Conservation (phyloP, 2,113 vertebrate genomes). For the Podarcis raffonei region DNA sequence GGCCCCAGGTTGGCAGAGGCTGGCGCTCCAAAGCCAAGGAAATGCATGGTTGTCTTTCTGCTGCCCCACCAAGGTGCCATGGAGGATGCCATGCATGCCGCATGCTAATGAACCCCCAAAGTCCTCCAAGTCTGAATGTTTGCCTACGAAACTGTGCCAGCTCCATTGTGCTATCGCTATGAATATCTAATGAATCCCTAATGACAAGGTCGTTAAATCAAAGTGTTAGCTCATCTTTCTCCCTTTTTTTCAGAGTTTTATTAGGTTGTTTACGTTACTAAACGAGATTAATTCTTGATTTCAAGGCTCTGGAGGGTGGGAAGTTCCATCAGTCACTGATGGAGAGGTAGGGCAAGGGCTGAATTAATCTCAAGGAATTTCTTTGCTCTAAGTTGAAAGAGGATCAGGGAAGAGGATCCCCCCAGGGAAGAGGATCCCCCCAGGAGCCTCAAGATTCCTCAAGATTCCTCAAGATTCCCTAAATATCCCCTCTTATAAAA, state of each 20-base stretch:
- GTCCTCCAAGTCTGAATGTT: background rate
- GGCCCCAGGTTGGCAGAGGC: too few species aligned
- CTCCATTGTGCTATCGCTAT: rapidly evolving
- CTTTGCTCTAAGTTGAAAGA: rapidly evolving
- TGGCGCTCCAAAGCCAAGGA: background rate
- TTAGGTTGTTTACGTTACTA: conserved; percentile 16
- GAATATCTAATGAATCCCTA: background rate
- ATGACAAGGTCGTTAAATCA: conserved; percentile 21
- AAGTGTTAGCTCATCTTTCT: conserved; percentile 1
- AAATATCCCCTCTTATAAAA: background rate
- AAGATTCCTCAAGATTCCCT: too few species aligned
- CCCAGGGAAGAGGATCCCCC: background rate
- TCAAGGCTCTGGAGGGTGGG: background rate
- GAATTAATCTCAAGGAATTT: background rate
- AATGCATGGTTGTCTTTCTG: rapidly evolving
- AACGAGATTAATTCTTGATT: conserved; percentile 21
- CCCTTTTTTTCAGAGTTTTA: conserved; percentile 13
- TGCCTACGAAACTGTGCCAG: background rate
- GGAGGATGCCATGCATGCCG: background rate
- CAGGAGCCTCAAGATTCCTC: background rate
- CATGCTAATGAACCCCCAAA: background rate
- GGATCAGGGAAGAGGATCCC: background rate
- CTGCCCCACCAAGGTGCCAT: background rate
- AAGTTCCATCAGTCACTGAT: background rate
- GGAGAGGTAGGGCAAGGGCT: background rate